Conservation (phyloP, 1,140 invertebrate species). For the Bombus impatiens region DNA sequence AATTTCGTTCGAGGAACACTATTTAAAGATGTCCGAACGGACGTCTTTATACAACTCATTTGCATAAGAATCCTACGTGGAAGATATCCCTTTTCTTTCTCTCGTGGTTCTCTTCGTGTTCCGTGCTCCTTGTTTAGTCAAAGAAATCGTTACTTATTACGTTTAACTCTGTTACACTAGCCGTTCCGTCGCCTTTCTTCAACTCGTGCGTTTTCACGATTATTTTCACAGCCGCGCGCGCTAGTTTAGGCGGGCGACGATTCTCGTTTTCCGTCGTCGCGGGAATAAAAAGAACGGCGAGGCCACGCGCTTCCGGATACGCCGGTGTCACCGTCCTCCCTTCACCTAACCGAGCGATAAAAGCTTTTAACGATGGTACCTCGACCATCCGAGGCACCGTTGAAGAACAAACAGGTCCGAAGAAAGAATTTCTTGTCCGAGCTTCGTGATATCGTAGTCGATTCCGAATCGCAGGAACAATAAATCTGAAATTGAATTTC, state of each 20-base stretch:
- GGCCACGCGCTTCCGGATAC: slow-evolving; percentile 48
- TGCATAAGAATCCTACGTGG: slow-evolving; percentile 9
- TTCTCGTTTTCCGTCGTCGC: slow-evolving; percentile 51
- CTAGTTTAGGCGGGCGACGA: slow-evolving; percentile 11
- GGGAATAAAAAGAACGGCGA: slow-evolving; percentile 41
- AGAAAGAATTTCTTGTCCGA: slow-evolving; percentile 19
- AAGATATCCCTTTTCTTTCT: background rate
- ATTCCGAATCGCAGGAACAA: background rate
- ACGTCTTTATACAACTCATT: slow-evolving; percentile 39
- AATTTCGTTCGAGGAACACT: slow-evolving; percentile 27
- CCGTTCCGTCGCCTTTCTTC: background rate
- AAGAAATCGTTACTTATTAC: background rate
- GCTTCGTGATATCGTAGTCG: background rate
- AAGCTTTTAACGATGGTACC: slow-evolving; percentile 69
- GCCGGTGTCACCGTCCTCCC: slow-evolving; percentile 38
- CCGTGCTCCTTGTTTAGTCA: background rate
- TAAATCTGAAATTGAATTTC: slow-evolving; percentile 30
- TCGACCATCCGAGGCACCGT: background rate
- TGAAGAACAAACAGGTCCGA: slow-evolving; percentile 40
- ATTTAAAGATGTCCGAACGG: slow-evolving; percentile 31
- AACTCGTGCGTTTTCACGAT: slow-evolving; percentile 9
- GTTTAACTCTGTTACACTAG: background rate
- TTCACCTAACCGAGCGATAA: slow-evolving; percentile 60
- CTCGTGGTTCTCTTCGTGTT: background rate
- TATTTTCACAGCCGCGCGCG: slow-evolving; percentile 58